phyloP scores from a whole-genome alignment of 2,797 vertebrate genomes.

The Pseudotriccus pelzelni region DNA sequence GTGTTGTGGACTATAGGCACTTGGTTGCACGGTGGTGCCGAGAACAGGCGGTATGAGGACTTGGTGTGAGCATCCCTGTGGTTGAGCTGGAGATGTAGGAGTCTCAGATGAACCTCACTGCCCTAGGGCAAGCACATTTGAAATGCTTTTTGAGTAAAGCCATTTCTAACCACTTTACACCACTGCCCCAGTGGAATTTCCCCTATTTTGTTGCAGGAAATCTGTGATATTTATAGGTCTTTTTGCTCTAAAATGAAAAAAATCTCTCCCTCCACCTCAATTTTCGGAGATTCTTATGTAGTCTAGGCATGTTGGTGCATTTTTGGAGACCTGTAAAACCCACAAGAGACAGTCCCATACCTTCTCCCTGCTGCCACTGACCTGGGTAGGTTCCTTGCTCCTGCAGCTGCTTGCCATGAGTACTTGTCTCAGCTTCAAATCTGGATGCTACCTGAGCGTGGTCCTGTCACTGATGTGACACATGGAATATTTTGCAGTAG shows the following conservation, averaged over 20 bases:
- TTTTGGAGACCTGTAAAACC: neutral
- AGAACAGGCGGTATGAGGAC: neutral
- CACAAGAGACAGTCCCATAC: accelerated
- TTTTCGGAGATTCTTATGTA: neutral
- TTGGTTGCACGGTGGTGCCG: accelerated
- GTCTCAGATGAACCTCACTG: neutral
- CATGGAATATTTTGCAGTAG: neutral
- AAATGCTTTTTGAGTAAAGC: neutral
- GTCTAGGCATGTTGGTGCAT: neutral
- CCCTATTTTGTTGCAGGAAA: neutral
- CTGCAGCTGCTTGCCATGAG: accelerated
- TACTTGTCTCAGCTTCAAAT: neutral
- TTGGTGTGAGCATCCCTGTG: neutral
- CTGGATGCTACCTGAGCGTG: neutral
- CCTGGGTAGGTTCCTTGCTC: neutral
- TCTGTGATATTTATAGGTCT: neutral
- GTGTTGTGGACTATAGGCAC: accelerated
- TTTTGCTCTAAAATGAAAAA: neutral
- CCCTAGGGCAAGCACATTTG: neutral
- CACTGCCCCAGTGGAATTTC: neutral
- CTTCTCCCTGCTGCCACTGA: neutral
- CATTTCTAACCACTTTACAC: neutral
- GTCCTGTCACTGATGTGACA: neutral
- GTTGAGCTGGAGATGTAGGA: neutral
- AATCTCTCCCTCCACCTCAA: neutral